phyloP scores from a whole-genome alignment of 2,113 vertebrate genomes.

The Isichthys henryi region DNA sequence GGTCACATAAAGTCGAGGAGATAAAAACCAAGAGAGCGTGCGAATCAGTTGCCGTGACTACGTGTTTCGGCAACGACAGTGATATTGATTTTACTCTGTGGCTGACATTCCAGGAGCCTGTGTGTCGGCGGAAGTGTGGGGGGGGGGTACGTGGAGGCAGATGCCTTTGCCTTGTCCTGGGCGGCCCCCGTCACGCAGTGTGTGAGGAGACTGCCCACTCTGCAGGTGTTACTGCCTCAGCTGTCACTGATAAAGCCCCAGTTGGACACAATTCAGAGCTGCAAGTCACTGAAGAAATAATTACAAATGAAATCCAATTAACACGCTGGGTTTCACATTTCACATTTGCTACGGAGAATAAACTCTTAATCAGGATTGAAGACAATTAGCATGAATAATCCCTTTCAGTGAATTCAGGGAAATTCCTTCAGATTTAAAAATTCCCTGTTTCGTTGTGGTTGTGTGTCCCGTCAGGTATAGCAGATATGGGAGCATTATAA shows the following conservation, averaged over 20 bases:
- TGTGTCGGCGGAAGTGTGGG: no score
- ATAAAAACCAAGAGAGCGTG: background rate
- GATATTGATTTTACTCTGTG: background rate
- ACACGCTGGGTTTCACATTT: slow-evolving; percentile 43
- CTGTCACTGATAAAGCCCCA: slow-evolving; percentile 11
- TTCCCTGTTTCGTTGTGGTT: slow-evolving; percentile 34
- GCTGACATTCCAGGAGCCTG: background rate
- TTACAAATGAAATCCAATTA: slow-evolving; percentile 73
- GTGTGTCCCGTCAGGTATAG: slow-evolving; percentile 32
- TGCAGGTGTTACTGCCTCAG: slow-evolving; percentile 9
- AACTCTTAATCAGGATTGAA: slow-evolving; percentile 67
- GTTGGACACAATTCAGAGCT: slow-evolving; percentile 51
- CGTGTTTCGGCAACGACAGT: background rate
- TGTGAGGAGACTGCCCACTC: background rate
- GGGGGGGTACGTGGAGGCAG: background rate
- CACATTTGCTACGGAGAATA: slow-evolving; percentile 56
- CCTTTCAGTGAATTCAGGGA: slow-evolving; percentile 56
- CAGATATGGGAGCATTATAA: slow-evolving; percentile 25
- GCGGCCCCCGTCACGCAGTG: background rate
- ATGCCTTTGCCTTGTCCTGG: background rate
- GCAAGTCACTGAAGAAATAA: slow-evolving; percentile 58
- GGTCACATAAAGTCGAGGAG: background rate
- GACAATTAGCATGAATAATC: slow-evolving; percentile 73
- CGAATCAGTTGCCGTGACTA: background rate
- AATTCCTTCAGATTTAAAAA: slow-evolving; percentile 36